Base-by-base conservation (phyloP, 2,113 vertebrate genomes). In the Zingel zingel region DNA sequence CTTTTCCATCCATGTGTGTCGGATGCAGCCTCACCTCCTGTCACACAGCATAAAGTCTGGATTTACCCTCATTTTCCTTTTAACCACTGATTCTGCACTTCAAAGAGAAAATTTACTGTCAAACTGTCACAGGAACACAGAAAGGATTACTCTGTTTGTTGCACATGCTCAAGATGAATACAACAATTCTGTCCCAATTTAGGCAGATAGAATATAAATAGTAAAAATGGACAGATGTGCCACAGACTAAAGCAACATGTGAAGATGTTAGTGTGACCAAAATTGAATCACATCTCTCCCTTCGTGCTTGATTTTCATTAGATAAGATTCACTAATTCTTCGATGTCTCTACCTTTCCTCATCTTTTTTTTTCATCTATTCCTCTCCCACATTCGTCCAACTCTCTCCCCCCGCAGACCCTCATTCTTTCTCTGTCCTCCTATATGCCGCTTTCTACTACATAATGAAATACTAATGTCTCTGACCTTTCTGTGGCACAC, bases 391-490 rank as follows among this genome's bases (percentile, higher is more conserved):
- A 59, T 83, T 66, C 15, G 8, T 77, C n/a, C 16, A 33, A 16
- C 70, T 79, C 47, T 36, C 68, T 75, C 48, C 39, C 27, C 30
- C 36, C 30, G 45, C 74, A 79, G 81, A 83, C 62, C 7, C 27
- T 79, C 67, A 65, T 8, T 88, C 58, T 70, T 25, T 69, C 66
- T 73, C 82, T 5, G 53, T 74, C 77, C 56, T 45, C 11, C 79
- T 53, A 58, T 84, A 70, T 39, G 36, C 66, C 21, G 2, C 53
- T 56, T 74, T 54, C 62, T 71, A 15, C 64, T 56, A 45, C 21
- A 1, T 85, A 83, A 92, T 88, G 76, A 91, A 89, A 86, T 81
- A 90, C 86, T 88, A 91, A 93, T 88, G 83, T 90, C 84, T 90
- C 81, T 85, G 90, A 92, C 89, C 92, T 86, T 79, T 87, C 74